phyloP scores from a whole-genome alignment of 2,113 vertebrate genomes.

The Sebastes fasciatus region DNA sequence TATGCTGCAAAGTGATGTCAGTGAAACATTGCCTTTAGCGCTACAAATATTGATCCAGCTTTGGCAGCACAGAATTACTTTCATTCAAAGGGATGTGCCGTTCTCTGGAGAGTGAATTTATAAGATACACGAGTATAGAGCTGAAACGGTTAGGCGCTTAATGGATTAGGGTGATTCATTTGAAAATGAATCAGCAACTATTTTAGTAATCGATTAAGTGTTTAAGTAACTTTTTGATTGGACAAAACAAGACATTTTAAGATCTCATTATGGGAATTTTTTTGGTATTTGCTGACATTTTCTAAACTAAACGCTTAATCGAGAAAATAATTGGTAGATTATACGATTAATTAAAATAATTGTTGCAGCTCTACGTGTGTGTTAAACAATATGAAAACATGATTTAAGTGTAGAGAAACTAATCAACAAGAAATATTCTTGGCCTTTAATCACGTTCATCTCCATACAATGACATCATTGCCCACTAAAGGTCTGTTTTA shows the following conservation, averaged over 20 bases:
- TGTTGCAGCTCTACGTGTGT: background rate
- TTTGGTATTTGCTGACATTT: background rate
- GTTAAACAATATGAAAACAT: background rate
- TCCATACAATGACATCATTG: constrained; percentile 1
- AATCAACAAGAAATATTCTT: background rate
- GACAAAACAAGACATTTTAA: background rate
- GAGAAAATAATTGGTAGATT: background rate
- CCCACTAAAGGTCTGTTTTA: constrained; percentile 27
- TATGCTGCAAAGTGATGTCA: background rate
- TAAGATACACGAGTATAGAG: background rate
- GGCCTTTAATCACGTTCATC: constrained; percentile 1
- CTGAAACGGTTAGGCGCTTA: background rate
- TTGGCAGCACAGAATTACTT: background rate
- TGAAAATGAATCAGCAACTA: background rate
- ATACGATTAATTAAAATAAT: background rate
- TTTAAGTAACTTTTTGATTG: too few species aligned
- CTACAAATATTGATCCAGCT: background rate
- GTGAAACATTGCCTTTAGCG: background rate
- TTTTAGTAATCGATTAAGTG: too few species aligned
- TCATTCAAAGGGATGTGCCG: background rate
- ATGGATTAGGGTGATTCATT: background rate
- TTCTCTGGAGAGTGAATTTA: background rate
- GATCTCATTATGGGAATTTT: background rate
- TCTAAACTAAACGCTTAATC: background rate
- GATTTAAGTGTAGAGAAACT: background rate